Base-by-base conservation (phyloP, 2,797 vertebrate genomes). In the Typhlichthys subterraneus region DNA sequence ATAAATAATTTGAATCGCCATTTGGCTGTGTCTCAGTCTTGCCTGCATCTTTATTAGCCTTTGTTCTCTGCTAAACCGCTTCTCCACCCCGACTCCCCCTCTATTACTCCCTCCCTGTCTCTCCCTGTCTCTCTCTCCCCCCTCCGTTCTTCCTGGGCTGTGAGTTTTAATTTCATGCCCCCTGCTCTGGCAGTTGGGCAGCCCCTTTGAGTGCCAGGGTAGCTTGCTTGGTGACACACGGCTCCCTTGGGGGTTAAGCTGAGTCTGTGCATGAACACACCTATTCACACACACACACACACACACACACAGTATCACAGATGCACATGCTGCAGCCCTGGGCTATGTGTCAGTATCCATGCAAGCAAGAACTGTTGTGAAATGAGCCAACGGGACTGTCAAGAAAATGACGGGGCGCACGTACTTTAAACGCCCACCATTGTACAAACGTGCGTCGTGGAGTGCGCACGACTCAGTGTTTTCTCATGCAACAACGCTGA, bases 141-240 rank as follows among this genome's bases (percentile, higher is more conserved):
- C 63, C 64, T 82, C 48, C 61, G 14, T 70, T 60, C 68, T 74
- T 82, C 70, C 76, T 77, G 75, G 82, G 69, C 79, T 77, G 70
- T 74, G 79, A 80, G 67, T 85, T 92, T 90, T 92, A 90, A 92
- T 92, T 91, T 92, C 88, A 91, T 91, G 91, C 87, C 89, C 89
- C 82, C 79, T 87, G 88, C 85, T 87, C 86, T 90, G 85, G 83
- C 86, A 89, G 76, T 87, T 65, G 84, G 71, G 86, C 75, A 72
- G 23, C 23, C 81, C 72, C 53, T 66, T 75, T 59, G 72, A 79
- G 82, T 88, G 85, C 87, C 84, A 88, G 79, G 69, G 80, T 79
- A 72, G 69, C 81, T 79, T 72, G 72, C 82, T 85, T 83, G 85
- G 79, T 76, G 83, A 88, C 77, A 88, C 85, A 68, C 85, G 73